Conservation (phyloP, 2,888 invertebrate species). For the Zelleria hepariella region DNA sequence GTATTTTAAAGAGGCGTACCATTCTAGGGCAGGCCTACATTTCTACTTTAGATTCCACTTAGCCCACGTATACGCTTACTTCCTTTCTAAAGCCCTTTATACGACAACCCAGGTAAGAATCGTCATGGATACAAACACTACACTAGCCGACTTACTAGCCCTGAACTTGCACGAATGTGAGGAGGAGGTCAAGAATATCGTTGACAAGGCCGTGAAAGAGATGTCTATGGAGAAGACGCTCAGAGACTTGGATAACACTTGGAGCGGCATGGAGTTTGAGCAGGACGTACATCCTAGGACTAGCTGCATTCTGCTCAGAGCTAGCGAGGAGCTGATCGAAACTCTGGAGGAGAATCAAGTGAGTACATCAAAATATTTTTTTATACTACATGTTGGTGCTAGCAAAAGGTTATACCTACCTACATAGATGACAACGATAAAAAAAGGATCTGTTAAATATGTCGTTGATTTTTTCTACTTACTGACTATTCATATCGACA, state of each 20-base stretch:
- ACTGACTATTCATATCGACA: too few relatives aligned
- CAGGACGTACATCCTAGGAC: slow-evolving; percentile 91
- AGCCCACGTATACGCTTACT: too few relatives aligned
- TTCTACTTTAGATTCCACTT: too few relatives aligned
- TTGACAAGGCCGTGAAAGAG: slow-evolving; percentile 98
- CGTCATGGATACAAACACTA: slow-evolving; percentile 93
- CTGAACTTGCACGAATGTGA: slow-evolving; percentile 96
- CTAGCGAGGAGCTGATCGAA: slow-evolving; percentile 96
- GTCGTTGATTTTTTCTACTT: too few relatives aligned
- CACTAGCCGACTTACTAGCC: slow-evolving; percentile 90
- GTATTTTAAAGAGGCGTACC: too few relatives aligned
- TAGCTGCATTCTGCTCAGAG: slow-evolving; percentile 86
- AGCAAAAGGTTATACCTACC: too few relatives aligned
- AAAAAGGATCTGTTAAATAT: too few relatives aligned
- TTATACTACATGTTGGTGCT: too few relatives aligned
- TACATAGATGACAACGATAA: too few relatives aligned
- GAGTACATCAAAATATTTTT: slow-evolving; percentile 8
- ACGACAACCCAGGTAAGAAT: slow-evolving; percentile 96
- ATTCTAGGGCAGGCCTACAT: too few relatives aligned
- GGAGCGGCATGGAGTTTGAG: slow-evolving; percentile 94
- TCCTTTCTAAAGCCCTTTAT: background rate
- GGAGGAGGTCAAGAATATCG: slow-evolving; percentile 97
- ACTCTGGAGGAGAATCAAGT: slow-evolving; percentile 98
- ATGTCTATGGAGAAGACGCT: slow-evolving; percentile 98
- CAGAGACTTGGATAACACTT: slow-evolving; percentile 90